Evolutionary conservation across 1,140 invertebrate species (phyloP).

Genomic region (Oryctes rhinoceros): DNA sequence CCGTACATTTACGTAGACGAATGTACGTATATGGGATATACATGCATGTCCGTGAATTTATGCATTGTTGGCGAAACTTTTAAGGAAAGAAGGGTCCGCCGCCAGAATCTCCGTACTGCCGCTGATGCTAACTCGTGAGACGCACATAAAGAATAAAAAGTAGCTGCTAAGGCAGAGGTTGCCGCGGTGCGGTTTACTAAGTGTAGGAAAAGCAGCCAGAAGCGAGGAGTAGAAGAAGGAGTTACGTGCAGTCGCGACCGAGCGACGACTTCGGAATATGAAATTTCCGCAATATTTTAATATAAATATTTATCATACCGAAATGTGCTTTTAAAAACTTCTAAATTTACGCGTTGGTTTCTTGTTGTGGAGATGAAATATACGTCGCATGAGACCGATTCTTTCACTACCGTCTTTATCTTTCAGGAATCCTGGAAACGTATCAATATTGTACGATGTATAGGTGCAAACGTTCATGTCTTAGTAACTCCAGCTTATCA

Average conservation of each 20-base stretch:
- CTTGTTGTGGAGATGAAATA: constrained; percentile 32
- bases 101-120: neutral
- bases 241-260: constrained; percentile 27
- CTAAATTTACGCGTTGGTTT: constrained; percentile 7
- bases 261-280: constrained; percentile 29
- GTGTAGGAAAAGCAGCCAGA: neutral
- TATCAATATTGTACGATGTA: neutral
- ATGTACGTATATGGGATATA: neutral
- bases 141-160: constrained; percentile 35
- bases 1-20: neutral
- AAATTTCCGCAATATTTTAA: constrained; percentile 35
- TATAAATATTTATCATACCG: constrained; percentile 38
- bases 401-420: constrained; percentile 1
- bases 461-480: too few relatives aligned
- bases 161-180: constrained; percentile 18
- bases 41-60: constrained; percentile 24
- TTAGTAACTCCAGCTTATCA: too few relatives aligned
- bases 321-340: constrained; percentile 35
- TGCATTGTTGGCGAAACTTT: constrained; percentile 27
- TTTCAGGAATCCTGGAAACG: neutral
- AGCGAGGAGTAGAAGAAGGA: neutral
- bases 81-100: constrained; percentile 7
- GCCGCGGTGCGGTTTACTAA: neutral
- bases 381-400: constrained; percentile 27
- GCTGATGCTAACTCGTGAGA: constrained; percentile 23